These are phyloP conservation scores for Heliocidaris tuberculata DNA, from an alignment of 35 echinoderm and acorn worm genomes.

Conservation along the genomic window DNA sequence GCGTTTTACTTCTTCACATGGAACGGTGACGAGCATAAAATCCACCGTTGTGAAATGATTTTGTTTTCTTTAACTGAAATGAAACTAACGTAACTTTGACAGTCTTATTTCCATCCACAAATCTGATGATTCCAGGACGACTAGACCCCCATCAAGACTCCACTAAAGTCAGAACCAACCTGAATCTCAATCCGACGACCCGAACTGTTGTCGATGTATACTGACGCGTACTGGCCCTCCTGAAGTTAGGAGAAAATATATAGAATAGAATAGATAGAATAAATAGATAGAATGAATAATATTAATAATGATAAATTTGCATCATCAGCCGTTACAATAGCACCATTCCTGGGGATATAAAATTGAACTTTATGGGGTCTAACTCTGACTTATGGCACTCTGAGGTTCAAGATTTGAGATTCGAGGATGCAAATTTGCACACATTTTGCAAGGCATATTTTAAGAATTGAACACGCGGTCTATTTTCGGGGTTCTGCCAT, in stretches of 20 bases:
- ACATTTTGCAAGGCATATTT: too few relatives aligned
- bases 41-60: not conserved
- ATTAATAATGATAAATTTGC: not conserved
- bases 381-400: too few relatives aligned
- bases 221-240: slow-evolving; percentile 82
- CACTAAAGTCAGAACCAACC: slow-evolving; percentile 83
- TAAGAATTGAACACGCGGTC: too few relatives aligned
- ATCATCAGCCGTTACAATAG: too few relatives aligned
- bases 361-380: too few relatives aligned
- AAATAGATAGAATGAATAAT: not conserved
- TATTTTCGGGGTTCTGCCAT: too few relatives aligned
- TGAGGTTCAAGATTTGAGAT: too few relatives aligned
- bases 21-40: not conserved
- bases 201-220: slow-evolving; percentile 94
- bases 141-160: slow-evolving; percentile 84
- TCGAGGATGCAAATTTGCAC: too few relatives aligned
- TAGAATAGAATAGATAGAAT: not conserved
- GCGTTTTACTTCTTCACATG: not conserved
- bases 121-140: not conserved
- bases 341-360: too few relatives aligned
- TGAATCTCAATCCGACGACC: slow-evolving; percentile 61
- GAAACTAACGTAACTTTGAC: not conserved
- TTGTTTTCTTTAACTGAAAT: not conserved
- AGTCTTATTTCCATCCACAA: not conserved
- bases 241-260: slow-evolving; percentile 55